Evolutionary conservation across 2,113 vertebrate genomes (phyloP).

Genomic region (Coturnix japonica): DNA sequence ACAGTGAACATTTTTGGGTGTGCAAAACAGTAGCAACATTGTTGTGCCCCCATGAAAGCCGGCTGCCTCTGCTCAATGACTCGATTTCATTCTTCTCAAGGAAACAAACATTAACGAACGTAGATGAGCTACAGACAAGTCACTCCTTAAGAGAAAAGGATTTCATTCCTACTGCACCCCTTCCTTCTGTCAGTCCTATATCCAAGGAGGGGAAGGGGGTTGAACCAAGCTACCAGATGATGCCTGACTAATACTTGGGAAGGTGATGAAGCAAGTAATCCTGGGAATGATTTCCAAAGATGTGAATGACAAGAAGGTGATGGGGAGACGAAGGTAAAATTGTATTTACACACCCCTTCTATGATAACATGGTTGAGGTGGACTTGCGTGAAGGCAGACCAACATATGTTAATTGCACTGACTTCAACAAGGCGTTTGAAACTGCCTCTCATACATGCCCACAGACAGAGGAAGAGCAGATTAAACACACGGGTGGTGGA

Average conservation of each 20-base stretch:
- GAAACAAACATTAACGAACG: background rate
- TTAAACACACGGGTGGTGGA: background rate
- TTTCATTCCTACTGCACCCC: background rate
- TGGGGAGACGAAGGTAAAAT: background rate
- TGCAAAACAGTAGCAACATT: slow-evolving; percentile 1
- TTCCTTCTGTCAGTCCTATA: background rate
- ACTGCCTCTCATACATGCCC: background rate
- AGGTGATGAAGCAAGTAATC: background rate
- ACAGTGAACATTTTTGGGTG: background rate
- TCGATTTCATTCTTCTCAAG: background rate
- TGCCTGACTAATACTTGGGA: background rate
- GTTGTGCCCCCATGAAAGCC: background rate
- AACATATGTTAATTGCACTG: background rate
- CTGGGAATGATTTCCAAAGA: background rate
- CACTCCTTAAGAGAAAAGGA: background rate
- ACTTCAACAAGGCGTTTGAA: background rate
- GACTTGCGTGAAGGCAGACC: background rate
- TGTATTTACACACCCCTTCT: accelerated
- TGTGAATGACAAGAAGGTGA: background rate
- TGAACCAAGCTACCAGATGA: background rate
- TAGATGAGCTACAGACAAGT: background rate
- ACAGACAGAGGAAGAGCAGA: background rate
- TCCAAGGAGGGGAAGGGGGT: background rate
- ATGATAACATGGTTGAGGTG: background rate
- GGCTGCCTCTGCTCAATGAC: background rate